phyloP scores from a whole-genome alignment of 2,113 vertebrate genomes.

The Alexandromys fortis region DNA sequence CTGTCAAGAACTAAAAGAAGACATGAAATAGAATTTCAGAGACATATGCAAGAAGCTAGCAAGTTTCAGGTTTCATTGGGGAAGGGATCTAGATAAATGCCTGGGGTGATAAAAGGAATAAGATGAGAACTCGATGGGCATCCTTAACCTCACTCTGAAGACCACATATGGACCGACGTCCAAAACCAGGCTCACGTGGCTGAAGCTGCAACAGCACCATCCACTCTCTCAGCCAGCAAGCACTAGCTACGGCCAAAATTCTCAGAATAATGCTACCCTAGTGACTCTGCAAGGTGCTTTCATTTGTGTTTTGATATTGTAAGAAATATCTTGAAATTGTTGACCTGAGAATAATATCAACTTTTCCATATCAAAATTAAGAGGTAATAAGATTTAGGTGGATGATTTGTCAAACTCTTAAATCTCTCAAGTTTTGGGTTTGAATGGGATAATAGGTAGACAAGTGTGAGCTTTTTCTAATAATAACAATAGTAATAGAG shows the following conservation, averaged over 20 bases:
- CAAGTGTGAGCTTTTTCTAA: too few relatives aligned
- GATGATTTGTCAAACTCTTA: slow-evolving; percentile 30
- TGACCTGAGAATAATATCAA: slow-evolving; percentile 49
- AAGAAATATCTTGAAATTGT: not conserved
- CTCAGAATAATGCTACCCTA: not conserved
- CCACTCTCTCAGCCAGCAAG: not conserved
- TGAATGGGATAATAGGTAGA: too few relatives aligned
- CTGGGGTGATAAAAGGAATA: not conserved
- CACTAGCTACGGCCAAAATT: not conserved
- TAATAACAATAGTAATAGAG: too few relatives aligned
- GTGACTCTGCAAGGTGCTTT: not conserved
- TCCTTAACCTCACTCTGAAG: not conserved
- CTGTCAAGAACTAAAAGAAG: slow-evolving; percentile 40
- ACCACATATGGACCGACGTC: not conserved
- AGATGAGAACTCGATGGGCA: not conserved
- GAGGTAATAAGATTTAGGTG: not conserved
- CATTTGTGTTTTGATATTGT: slow-evolving; percentile 3
- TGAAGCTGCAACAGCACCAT: not conserved
- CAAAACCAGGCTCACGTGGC: not conserved
- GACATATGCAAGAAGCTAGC: not conserved
- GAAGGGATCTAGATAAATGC: slow-evolving; percentile 24
- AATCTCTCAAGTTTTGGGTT: not conserved
- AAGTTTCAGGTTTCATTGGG: slow-evolving; percentile 1
- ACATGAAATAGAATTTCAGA: slow-evolving; percentile 29
- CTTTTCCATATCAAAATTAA: not conserved